These are phyloP conservation scores for Ichneumoninae sp. DNA, from an alignment of 2,888 invertebrate genomes.

Conservation along the genomic window DNA sequence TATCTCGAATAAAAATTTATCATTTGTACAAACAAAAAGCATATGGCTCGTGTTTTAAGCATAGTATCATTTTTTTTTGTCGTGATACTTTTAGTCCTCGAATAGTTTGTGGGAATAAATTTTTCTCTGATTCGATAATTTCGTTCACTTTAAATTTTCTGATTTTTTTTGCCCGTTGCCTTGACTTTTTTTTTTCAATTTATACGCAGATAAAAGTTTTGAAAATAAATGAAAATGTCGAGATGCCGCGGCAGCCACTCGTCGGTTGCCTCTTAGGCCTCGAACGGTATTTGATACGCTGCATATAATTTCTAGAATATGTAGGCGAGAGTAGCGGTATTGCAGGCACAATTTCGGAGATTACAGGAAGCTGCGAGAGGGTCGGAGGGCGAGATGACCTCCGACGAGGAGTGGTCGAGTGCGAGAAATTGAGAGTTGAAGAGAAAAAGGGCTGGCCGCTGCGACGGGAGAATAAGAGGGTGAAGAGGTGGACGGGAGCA, in stretches of 20 bases:
- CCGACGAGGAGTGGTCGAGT: slow-evolving; percentile 58
- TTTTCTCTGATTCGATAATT: background rate
- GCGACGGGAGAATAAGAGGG: slow-evolving; percentile 52
- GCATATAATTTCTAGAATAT: slow-evolving; percentile 38
- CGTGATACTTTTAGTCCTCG: background rate
- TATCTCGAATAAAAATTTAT: background rate
- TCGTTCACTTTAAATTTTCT: no score
- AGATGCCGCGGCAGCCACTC: slow-evolving; percentile 32
- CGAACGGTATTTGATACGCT: slow-evolving; percentile 51
- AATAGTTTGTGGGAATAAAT: background rate
- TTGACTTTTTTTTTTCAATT: background rate
- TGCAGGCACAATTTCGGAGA: slow-evolving; percentile 78
- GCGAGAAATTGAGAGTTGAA: slow-evolving; percentile 66
- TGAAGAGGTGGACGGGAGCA: slow-evolving; percentile 57
- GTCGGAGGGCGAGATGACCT: slow-evolving; percentile 49
- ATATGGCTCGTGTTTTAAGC: background rate
- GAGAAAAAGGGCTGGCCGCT: slow-evolving; percentile 58
- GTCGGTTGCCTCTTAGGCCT: slow-evolving; percentile 45
- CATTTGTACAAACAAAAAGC: background rate
- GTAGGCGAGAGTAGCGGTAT: slow-evolving; percentile 27
- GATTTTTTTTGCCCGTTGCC: background rate
- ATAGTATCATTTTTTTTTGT: background rate
- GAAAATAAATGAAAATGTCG: slow-evolving; percentile 25
- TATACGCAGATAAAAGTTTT: background rate
- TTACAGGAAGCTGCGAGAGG: slow-evolving; percentile 66